Base-by-base conservation (phyloP, 2,797 vertebrate species). In the Phataginus tetradactyla region DNA sequence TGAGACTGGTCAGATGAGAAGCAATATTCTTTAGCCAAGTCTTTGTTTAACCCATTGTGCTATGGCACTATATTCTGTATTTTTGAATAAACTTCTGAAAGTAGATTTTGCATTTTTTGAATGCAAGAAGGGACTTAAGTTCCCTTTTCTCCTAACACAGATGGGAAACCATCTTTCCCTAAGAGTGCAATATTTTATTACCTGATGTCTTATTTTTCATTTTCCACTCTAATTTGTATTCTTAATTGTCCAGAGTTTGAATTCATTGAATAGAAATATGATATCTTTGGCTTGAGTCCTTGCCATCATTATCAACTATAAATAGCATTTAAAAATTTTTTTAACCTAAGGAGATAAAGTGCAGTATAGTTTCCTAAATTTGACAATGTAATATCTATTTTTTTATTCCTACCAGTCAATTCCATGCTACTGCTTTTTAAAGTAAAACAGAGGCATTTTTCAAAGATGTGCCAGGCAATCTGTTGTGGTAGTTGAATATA, bases 401-500 rank as follows among this genome's bases (percentile, higher is more conserved):
- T 98, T 98, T 95, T 94, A 94, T 97, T 87, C 75, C 84, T 92
- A 79, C 68, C 97, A 97, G 95, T 96, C 97, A 97, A 98, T 97
- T 98, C 89, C 92, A 84, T 97, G 97, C 86, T 98, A 97, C 88
- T 98, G 98, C 96, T 97, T 98, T 98, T 98, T 97, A 98, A 96
- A 89, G 97, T 98, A 98, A 98, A 97, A 96, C 96, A 98, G 98
- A 98, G 98, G 97, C 98, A 96, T 98, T 90, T 98, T 98, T 98
- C 78, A 90, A 98, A 98, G 97, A 97, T 72, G 79, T 97, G 98
- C 98, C 98, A 98, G 90, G 97, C 98, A 98, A 98, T 98, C 98
- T 98, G 98, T 96, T 97, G 89, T 98, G 95, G 96, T 97, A 90
- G 92, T 96, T 98, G 98, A 98, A 98, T 98, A 98, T 98, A 95